Evolutionary conservation across 2,113 vertebrate genomes (phyloP).

Genomic region (Guaruba guarouba): DNA sequence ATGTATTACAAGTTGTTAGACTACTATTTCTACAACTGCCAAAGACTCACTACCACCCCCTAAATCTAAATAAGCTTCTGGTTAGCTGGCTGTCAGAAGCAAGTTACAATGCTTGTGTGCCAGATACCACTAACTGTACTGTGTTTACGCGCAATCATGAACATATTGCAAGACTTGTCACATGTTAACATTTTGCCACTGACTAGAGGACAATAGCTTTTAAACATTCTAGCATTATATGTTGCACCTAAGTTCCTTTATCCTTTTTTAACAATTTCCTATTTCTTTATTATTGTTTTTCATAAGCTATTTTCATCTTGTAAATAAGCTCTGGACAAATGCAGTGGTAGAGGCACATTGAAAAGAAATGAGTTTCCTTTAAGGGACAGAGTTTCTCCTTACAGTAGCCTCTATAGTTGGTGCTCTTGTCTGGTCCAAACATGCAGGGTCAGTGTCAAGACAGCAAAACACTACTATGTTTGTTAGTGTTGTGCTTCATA

Average conservation of each 20-base stretch:
- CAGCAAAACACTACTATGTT: neutral
- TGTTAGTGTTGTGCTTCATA: neutral
- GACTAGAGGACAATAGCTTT: neutral
- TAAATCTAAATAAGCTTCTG: constrained; percentile 68
- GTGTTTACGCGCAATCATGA: neutral
- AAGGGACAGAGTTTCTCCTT: neutral
- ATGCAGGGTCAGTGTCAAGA: neutral
- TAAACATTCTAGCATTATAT: neutral
- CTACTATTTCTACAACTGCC: constrained; percentile 70
- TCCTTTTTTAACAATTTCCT: neutral
- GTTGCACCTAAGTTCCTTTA: neutral
- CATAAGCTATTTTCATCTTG: neutral
- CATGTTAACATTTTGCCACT: constrained; percentile 13
- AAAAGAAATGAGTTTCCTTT: neutral
- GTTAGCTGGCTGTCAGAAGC: constrained; percentile 61
- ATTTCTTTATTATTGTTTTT: neutral
- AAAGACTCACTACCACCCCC: constrained; percentile 66
- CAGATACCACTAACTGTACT: constrained; percentile 37
- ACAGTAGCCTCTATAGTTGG: neutral
- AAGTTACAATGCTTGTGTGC: constrained; percentile 36
- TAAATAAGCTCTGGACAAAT: neutral
- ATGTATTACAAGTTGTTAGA: constrained; percentile 71
- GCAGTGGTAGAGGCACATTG: neutral
- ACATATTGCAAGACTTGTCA: constrained; percentile 30
- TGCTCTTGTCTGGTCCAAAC: neutral